phyloP scores from a whole-genome alignment of 2,888 invertebrate species.

The Stenchaetothrips biformis region DNA sequence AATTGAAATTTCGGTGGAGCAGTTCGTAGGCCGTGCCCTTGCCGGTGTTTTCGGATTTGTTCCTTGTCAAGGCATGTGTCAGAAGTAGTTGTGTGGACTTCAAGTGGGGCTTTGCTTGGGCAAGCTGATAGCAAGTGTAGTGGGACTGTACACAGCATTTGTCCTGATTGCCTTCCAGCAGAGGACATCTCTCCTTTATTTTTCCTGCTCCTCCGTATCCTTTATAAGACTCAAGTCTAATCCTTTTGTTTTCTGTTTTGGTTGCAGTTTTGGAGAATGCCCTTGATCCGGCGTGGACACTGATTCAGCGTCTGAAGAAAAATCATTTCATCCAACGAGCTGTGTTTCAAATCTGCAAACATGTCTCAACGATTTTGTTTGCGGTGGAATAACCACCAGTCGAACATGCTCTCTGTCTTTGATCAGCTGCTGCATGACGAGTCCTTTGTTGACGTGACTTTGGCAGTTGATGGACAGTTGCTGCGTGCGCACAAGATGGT shows the following conservation, averaged over 20 bases:
- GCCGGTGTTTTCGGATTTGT: too few species aligned
- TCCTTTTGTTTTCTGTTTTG: conserved; percentile 33
- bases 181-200: not conserved
- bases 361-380: conserved; percentile 91
- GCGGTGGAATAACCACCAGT: conserved; percentile 96
- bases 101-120: not conserved
- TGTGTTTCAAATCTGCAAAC: conserved; percentile 31
- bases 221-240: conserved; percentile 48
- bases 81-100: not conserved
- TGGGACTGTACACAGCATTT: not conserved
- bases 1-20: too few species aligned
- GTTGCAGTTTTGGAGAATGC: conserved; percentile 20
- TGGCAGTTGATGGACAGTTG: conserved; percentile 88
- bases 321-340: not conserved
- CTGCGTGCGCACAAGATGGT: conserved; percentile 94
- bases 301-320: not conserved
- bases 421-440: conserved; percentile 89
- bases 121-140: not conserved
- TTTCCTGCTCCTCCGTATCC: conserved; percentile 38
- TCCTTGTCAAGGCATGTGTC: too few species aligned
- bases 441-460: conserved; percentile 88
- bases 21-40: too few species aligned
- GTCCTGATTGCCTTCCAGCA: not conserved
- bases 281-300: conserved; percentile 42
- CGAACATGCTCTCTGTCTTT: conserved; percentile 87